Conservation (phyloP, 2,888 invertebrate species). For the Drepanosiphum platanoidis region DNA sequence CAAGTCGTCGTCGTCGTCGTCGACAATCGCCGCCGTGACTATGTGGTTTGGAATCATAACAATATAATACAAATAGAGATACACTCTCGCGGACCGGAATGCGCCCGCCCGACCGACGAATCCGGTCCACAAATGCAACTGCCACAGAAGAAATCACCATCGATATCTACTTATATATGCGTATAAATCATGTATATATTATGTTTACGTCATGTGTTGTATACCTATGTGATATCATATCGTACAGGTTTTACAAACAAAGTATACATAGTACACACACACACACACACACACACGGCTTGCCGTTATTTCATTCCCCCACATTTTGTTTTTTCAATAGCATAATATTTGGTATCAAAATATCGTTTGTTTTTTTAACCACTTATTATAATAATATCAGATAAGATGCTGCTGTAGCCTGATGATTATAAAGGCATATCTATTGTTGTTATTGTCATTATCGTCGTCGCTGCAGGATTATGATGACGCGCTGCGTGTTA, state of each 20-base stretch:
- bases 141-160: constrained; percentile 35
- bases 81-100: constrained; percentile 30
- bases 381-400: constrained; percentile 1
- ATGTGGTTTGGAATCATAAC: constrained; percentile 49
- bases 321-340: constrained; percentile 19
- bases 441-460: not conserved
- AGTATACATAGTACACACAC: constrained; percentile 18
- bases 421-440: not conserved
- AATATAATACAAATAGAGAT: constrained; percentile 53
- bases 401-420: not conserved
- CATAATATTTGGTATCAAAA: constrained; percentile 33
- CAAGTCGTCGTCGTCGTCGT: constrained; percentile 5
- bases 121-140: constrained; percentile 2
- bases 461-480: not conserved
- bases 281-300: constrained; percentile 35
- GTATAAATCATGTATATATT: not conserved
- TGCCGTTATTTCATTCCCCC: not conserved
- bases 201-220: not conserved
- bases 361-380: constrained; percentile 41
- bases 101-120: constrained; percentile 42
- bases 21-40: constrained; percentile 37
- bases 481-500: not conserved
- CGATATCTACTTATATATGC: not conserved
- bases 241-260: constrained; percentile 22
- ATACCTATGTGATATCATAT: not conserved